Percentiles rank a stretch among this genome's conserved stretches.
Evolutionary conservation across 2,888 invertebrate species (phyloP).

Genomic region (Agriopis marginaria): DNA sequence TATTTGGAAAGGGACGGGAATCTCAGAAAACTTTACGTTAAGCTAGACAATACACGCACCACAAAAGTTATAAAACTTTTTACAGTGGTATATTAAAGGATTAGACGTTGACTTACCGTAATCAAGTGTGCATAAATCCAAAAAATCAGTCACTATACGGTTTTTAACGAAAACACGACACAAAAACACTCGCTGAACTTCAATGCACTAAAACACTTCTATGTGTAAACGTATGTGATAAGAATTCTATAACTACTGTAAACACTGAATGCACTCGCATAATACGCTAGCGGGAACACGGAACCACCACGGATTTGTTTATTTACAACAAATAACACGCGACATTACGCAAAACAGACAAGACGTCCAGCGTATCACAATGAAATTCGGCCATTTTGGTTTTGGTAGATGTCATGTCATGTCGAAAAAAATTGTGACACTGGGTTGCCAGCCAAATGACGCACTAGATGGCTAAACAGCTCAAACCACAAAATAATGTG

Average conservation of each 20-base stretch:
- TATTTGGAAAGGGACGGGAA: slow-evolving; percentile 62
- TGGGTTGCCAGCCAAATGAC: too few species aligned
- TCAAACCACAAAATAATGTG: too few species aligned
- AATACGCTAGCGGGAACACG: slow-evolving; percentile 59
- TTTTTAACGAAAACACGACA: slow-evolving; percentile 80
- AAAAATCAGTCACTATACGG: slow-evolving; percentile 70
- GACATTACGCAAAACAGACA: slow-evolving; percentile 65
- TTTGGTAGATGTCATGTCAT: slow-evolving; percentile 40
- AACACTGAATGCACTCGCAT: slow-evolving; percentile 72
- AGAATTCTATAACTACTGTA: slow-evolving; percentile 64
- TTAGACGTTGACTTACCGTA: slow-evolving; percentile 68
- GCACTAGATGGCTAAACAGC: too few species aligned
- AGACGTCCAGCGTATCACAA: slow-evolving; percentile 78
- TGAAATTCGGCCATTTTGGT: slow-evolving; percentile 80
- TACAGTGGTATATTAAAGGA: slow-evolving; percentile 35
- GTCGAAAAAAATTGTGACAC: background rate
- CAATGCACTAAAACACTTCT: slow-evolving; percentile 65
- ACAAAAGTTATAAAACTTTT: slow-evolving; percentile 55
- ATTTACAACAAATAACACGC: slow-evolving; percentile 70
- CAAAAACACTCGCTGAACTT: slow-evolving; percentile 78
- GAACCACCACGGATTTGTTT: slow-evolving; percentile 69
- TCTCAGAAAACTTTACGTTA: slow-evolving; percentile 75
- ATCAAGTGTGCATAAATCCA: slow-evolving; percentile 83
- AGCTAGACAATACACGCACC: slow-evolving; percentile 62
- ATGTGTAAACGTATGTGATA: slow-evolving; percentile 57